Percentiles rank a stretch among this genome's conserved stretches.
Evolutionary conservation across 2,113 vertebrate species (phyloP).

Genomic region (Leucosticte australis): DNA sequence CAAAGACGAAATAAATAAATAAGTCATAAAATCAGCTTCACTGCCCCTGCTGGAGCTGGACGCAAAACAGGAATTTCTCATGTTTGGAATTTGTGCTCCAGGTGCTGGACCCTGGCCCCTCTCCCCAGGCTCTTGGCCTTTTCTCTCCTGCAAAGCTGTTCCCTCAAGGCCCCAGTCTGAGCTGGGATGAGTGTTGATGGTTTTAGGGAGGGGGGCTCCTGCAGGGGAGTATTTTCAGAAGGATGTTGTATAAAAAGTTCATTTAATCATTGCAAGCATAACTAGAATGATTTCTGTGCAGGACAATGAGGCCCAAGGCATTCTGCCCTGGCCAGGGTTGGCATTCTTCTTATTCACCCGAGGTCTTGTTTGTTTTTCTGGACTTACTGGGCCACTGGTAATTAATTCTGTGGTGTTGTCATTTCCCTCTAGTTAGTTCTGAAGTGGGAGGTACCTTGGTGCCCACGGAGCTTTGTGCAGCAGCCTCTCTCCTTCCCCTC

Average conservation of each 20-base stretch:
- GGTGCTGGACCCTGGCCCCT: neutral
- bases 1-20: conserved; percentile 73
- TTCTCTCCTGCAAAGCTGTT: neutral
- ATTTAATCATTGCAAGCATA: neutral
- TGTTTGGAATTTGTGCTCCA: neutral
- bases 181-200: neutral
- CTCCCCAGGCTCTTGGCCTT: neutral
- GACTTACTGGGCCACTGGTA: neutral
- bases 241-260: neutral
- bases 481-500: rapidly evolving
- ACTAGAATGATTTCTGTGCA: neutral
- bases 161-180: neutral
- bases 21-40: conserved; percentile 67
- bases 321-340: neutral
- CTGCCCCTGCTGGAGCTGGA: neutral
- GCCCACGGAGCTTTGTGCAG: neutral
- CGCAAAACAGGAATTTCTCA: conserved; percentile 52
- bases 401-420: neutral
- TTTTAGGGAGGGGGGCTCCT: neutral
- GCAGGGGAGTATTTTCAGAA: neutral
- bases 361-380: neutral
- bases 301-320: neutral
- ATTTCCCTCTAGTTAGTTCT: neutral
- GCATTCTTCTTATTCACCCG: neutral
- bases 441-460: neutral